phyloP scores from a whole-genome alignment of 53 echinoderm and acorn worm genomes.

The Luidia sarsii region DNA sequence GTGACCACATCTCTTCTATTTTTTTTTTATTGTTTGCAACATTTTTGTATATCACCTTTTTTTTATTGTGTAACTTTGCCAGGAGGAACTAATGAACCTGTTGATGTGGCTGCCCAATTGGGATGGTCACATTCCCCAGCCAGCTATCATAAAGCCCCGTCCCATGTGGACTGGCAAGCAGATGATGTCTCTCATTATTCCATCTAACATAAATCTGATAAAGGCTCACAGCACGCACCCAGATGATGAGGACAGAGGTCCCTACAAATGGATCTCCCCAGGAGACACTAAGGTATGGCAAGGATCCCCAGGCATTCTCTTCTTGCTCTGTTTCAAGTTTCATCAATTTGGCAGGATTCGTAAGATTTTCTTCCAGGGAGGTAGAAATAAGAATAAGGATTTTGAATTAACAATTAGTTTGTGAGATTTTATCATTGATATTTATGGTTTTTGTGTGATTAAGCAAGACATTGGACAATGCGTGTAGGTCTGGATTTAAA shows the following conservation, averaged over 20 bases:
- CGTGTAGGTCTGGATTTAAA: too few relatives aligned
- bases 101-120: conserved; percentile 98
- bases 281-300: conserved; percentile 94
- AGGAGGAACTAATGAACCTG: conserved; percentile 96
- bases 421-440: too few relatives aligned
- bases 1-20: too few relatives aligned
- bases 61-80: too few relatives aligned
- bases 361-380: background rate
- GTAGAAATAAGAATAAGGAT: too few relatives aligned
- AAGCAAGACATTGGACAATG: too few relatives aligned
- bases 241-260: conserved; percentile 88
- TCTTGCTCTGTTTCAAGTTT: background rate
- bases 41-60: too few relatives aligned
- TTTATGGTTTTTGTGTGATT: too few relatives aligned
- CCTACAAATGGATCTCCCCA: conserved; percentile 98
- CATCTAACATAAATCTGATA: conserved; percentile 86
- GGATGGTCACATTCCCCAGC: conserved; percentile 97
- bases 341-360: background rate
- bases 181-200: conserved; percentile 89
- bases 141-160: conserved; percentile 93
- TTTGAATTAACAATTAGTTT: too few relatives aligned
- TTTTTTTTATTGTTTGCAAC: too few relatives aligned
- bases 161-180: conserved; percentile 99
- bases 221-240: conserved; percentile 96
- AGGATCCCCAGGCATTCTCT: background rate